Evolutionary conservation across 2,113 vertebrate species (phyloP).

Genomic region (Lophotis ruficrista): DNA sequence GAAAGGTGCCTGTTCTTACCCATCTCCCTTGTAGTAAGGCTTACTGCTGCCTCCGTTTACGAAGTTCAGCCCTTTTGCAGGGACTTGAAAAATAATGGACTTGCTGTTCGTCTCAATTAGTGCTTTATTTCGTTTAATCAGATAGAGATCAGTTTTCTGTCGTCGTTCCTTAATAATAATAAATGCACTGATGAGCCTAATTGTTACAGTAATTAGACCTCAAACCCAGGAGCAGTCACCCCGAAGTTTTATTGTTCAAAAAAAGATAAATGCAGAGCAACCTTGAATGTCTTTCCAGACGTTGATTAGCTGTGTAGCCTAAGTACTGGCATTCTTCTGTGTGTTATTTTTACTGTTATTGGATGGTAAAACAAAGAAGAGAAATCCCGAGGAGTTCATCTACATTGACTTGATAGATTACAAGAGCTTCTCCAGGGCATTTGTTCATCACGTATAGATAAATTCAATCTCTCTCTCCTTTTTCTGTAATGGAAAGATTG

Average conservation of each 20-base stretch:
- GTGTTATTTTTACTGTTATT: slow-evolving; percentile 45
- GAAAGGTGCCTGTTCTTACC: neutral
- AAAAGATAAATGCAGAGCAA: slow-evolving; percentile 12
- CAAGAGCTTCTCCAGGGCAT: slow-evolving; percentile 62
- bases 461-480: slow-evolving; percentile 57
- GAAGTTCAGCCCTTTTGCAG: neutral
- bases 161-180: neutral
- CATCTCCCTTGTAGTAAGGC: neutral
- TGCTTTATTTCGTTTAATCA: slow-evolving; percentile 33
- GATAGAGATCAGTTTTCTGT: slow-evolving; percentile 23
- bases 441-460: slow-evolving; percentile 69
- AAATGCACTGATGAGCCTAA: slow-evolving; percentile 38
- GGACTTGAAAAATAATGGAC: neutral
- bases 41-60: neutral
- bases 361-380: slow-evolving; percentile 60
- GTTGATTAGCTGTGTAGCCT: slow-evolving; percentile 21
- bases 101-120: neutral
- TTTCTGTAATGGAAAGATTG: slow-evolving; percentile 25
- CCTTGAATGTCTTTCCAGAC: slow-evolving; percentile 41
- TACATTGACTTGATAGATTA: slow-evolving; percentile 46
- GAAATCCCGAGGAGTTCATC: slow-evolving; percentile 64
- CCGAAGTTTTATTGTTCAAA: slow-evolving; percentile 21
- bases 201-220: slow-evolving; percentile 22
- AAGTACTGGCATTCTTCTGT: slow-evolving; percentile 16
- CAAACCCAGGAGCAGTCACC: slow-evolving; percentile 22